These are phyloP conservation scores for Cyanistes caeruleus DNA, from an alignment of 2,113 vertebrate genomes.

Conservation along the genomic window DNA sequence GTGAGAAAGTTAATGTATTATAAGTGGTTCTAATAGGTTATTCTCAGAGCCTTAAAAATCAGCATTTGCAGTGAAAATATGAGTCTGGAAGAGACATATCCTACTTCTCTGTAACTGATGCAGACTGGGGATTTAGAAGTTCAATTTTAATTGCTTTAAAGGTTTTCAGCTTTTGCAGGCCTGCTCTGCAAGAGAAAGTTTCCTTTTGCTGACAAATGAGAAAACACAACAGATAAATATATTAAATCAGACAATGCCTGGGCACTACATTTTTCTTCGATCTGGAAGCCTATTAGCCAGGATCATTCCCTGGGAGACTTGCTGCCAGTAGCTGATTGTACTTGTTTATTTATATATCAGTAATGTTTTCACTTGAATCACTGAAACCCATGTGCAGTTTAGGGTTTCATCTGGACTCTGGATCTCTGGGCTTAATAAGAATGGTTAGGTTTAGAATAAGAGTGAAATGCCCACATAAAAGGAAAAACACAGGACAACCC, in stretches of 20 bases:
- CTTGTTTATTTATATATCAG: conserved; percentile 24
- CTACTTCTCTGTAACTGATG: background rate
- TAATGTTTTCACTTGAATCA: background rate
- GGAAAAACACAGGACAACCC: background rate
- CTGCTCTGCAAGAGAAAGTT: background rate
- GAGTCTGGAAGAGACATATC: background rate
- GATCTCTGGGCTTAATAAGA: background rate
- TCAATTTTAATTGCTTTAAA: background rate
- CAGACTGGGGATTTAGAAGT: background rate
- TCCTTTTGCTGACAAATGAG: conserved; percentile 15
- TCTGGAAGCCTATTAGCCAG: background rate
- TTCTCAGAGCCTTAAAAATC: background rate
- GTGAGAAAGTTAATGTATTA: background rate
- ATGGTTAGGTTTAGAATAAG: background rate
- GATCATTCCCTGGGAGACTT: background rate
- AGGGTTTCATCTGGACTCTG: background rate
- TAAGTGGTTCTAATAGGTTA: background rate
- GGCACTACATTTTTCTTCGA: background rate
- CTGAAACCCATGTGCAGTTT: background rate
- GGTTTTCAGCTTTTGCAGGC: background rate
- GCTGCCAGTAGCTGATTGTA: background rate
- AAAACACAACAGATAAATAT: background rate
- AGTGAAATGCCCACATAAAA: background rate
- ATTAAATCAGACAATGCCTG: background rate
- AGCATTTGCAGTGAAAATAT: background rate